Base-by-base conservation (phyloP, 2,113 vertebrate genomes). In the Coregonus clupeaformis region DNA sequence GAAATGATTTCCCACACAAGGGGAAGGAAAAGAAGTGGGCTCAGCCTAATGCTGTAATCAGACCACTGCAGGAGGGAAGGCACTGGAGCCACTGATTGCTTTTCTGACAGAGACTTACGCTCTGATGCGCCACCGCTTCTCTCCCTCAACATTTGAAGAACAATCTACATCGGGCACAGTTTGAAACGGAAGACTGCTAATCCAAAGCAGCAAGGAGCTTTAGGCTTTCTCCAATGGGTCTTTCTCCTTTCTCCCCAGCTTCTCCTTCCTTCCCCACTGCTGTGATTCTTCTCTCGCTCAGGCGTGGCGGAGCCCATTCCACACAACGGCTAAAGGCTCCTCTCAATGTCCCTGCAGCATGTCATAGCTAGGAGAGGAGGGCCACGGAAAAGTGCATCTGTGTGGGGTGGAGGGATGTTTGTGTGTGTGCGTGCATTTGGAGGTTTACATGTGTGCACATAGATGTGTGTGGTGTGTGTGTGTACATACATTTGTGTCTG, bases 21-120 rank as follows among this genome's bases (percentile, higher is more conserved):
- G 77, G 86, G 86, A 42, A 84, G 77, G 77, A 83, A 4, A 84
- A 75, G 77, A 83, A 73, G 77, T 77, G 77, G 73, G 78, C 74
- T 82, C 75, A 81, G 79, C 60, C 86, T 86, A 82, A 85, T 87
- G 77, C 83, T 78, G 80, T 85, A 87, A 88, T 88, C 86, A 86
- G 84, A 71, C 65, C 72, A 25, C 81, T 85, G 86, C 82, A 86
- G 82, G 79, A 84, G 74, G 79, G 82, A 71, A 80, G 73, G 73
- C 81, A 76, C 72, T 83, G 63, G 71, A 78, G 77, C 73, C 72
- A 75, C 80, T 88, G 86, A 88, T 88, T 84, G 84, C 82, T 79
- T 82, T 86, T 82, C 78, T 84, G 82, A 84, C 85, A 85, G 80
- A 77, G 75, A 84, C 79, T 76, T 66, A 29, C 45, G 74, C 71